Base-by-base conservation (phyloP, 1,140 invertebrate genomes). In the Tribolium castaneum region DNA sequence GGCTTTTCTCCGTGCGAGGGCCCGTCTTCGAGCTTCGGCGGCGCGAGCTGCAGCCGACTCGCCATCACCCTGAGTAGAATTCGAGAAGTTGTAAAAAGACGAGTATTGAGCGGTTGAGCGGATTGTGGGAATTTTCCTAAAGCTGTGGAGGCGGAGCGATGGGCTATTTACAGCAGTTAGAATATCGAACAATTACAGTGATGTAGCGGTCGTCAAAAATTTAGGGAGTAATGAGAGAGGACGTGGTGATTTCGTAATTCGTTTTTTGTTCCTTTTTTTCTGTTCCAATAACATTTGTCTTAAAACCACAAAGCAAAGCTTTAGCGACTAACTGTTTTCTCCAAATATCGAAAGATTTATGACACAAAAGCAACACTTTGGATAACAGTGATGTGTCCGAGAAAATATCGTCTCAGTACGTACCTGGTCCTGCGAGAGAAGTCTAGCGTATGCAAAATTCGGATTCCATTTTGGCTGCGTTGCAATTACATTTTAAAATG, bases 11-110 rank as follows among this genome's bases (percentile, higher is more conserved):
- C 90, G 85, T 1, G 90, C 90, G 78, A 92, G 86, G 54, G 90
- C 89, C 49, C 91, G 88, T 80, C 91, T 87, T 80, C 91, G 88
- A 1, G 90, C 89, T 83, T 92, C 91, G n/a, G 90, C 89, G 70
- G 90, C 88, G 59, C 89, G 86, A 9, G 89, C 88, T 3, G 90
- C 89, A 71, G 88, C 88, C 56, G 90, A 90, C 84, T 91, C 91
- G 6, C 88, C 88, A 80, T 91, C 90, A 62, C 90, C 89, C 89
- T 92, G 84, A 45, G 35, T 12, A 59, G 12, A 12, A 70, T 6
- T 34, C 6, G 6, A 30, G 5, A 45, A n/a, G 9, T 35, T 35
- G 7, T 66, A 9, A 9, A n/a, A 45, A n/a, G 39, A 45, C n/a
- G 39, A 10, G n/a, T 59, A 59, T 59, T 19, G 54, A 59, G n/a